Conservation (phyloP, 2,888 invertebrate genomes). For the Galerucella calmariensis region DNA sequence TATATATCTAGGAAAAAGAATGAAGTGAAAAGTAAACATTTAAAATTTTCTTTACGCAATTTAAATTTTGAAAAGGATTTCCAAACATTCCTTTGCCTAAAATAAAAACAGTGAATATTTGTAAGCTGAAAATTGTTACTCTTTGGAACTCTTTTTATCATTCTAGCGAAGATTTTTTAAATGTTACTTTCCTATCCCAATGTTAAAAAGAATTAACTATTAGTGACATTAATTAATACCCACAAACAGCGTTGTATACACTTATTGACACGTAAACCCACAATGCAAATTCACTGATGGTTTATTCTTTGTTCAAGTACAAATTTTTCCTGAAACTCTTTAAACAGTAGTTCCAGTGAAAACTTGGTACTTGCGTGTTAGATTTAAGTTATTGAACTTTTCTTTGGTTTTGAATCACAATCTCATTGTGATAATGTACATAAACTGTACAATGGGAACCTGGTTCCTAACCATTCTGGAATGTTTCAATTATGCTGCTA, state of each 20-base stretch:
- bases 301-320: slow-evolving; percentile 21
- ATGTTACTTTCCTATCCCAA: slow-evolving; percentile 5
- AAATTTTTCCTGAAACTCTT: slow-evolving; percentile 45
- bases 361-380: slow-evolving; percentile 29
- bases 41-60: no score
- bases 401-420: slow-evolving; percentile 62
- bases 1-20: slow-evolving; percentile 13
- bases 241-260: not conserved
- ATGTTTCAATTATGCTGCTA: not conserved
- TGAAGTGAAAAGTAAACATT: not conserved
- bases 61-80: no score
- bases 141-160: not conserved
- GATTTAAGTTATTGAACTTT: slow-evolving; percentile 13
- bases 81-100: no score
- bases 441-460: slow-evolving; percentile 56
- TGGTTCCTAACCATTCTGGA: slow-evolving; percentile 53
- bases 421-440: slow-evolving; percentile 57
- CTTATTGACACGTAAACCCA: not conserved
- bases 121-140: no score
- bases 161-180: not conserved
- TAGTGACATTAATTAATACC: slow-evolving; percentile 5
- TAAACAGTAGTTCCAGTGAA: slow-evolving; percentile 43
- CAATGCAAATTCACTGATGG: not conserved
- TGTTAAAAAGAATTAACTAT: slow-evolving; percentile 15
- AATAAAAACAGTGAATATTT: no score